A percentile compares a stretch with the other conserved stretches of the same genome.
phyloP scores from a whole-genome alignment of 2,797 vertebrate genomes.

The Smutsia temminckii region DNA sequence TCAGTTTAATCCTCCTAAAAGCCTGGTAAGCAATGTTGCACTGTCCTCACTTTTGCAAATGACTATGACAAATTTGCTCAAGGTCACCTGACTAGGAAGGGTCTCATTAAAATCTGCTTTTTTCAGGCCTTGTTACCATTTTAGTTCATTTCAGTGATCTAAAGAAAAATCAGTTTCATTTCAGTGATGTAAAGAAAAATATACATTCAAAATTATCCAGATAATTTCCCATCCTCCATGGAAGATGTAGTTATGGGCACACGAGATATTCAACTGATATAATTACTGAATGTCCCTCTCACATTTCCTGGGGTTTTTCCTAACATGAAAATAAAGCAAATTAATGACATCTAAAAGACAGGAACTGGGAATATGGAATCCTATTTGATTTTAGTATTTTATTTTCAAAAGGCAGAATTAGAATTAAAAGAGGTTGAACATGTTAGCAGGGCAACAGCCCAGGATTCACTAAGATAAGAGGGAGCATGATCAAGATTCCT shows the following conservation, averaged over 20 bases:
- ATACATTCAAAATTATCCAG: not conserved
- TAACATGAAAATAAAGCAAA: not conserved
- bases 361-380: not conserved
- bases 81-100: not conserved
- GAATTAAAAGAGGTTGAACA: conserved; percentile 44
- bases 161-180: not conserved
- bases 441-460: conserved; percentile 49
- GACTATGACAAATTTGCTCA: not conserved
- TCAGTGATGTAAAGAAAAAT: not conserved
- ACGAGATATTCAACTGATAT: not conserved
- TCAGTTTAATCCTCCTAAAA: not conserved
- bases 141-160: not conserved
- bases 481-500: conserved; percentile 73
- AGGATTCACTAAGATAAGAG: conserved; percentile 66
- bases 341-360: conserved; percentile 11
- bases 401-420: conserved; percentile 51
- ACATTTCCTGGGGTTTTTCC: not conserved
- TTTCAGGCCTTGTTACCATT: not conserved
- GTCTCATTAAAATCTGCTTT: not conserved
- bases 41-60: not conserved
- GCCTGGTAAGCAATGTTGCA: fast-evolving
- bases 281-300: not conserved
- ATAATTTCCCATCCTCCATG: not conserved
- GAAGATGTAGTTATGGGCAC: not conserved
- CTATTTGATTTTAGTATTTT: conserved; percentile 61